Conservation (phyloP, 2,113 vertebrate species). For the Lagenorhynchus albirostris region DNA sequence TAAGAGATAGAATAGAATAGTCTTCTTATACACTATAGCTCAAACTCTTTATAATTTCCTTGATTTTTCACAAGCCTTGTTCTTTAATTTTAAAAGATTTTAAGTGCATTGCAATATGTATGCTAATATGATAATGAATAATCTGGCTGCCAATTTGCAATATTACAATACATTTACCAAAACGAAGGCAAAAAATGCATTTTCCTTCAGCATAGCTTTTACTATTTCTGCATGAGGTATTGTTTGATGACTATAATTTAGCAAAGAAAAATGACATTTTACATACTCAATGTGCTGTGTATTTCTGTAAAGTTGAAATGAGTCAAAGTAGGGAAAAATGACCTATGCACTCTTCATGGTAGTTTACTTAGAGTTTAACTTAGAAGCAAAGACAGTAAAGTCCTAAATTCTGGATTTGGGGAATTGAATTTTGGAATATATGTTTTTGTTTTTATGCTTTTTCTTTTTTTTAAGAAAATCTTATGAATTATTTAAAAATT, state of each 20-base stretch:
- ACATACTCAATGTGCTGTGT: background rate
- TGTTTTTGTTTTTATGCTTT: background rate
- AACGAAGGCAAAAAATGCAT: background rate
- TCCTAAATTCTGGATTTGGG: background rate
- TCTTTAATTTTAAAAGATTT: background rate
- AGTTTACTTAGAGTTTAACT: background rate
- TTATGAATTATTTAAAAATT: background rate
- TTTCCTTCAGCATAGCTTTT: background rate
- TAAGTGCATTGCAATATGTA: background rate
- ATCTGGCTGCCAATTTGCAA: background rate
- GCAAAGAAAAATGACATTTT: background rate
- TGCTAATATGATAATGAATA: background rate
- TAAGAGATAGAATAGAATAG: slow-evolving; percentile 62
- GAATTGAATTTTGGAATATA: background rate
- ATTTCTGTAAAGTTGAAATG: background rate
- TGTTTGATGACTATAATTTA: background rate
- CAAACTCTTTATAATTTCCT: slow-evolving; percentile 72
- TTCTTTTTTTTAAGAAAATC: background rate
- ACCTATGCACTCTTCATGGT: background rate
- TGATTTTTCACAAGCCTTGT: background rate
- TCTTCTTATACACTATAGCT: slow-evolving; percentile 63
- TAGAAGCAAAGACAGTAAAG: background rate
- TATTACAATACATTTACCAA: background rate
- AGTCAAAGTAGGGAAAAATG: background rate
- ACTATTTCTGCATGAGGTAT: background rate